These are phyloP conservation scores for Ostrea edulis DNA, from an alignment of 1,140 invertebrate species.

Conservation along the genomic window DNA sequence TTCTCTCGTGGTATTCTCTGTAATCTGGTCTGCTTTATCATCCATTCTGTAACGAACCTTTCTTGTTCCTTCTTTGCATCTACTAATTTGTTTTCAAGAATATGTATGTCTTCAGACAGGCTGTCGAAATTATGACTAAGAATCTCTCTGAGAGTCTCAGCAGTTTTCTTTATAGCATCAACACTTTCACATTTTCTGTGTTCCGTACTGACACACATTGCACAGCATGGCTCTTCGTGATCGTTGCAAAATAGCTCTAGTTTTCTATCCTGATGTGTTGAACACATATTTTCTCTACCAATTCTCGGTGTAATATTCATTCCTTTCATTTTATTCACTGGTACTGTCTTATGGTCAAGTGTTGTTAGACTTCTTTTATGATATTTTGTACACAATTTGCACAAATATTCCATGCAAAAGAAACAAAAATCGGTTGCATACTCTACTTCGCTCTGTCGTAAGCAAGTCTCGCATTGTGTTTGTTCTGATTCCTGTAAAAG, in stretches of 20 bases:
- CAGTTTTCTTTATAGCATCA: too few relatives aligned
- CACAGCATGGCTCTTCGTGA: background rate
- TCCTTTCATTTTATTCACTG: background rate
- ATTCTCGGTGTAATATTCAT: background rate
- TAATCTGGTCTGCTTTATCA: too few relatives aligned
- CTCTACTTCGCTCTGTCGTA: background rate
- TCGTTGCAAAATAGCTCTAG: background rate
- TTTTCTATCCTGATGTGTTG: background rate
- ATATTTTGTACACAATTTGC: background rate
- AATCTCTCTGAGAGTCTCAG: too few relatives aligned
- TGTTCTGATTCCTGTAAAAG: background rate
- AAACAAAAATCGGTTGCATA: background rate
- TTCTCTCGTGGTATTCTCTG: too few relatives aligned
- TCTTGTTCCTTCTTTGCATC: too few relatives aligned
- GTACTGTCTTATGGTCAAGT: background rate
- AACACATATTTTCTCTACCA: background rate
- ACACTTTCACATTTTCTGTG: too few relatives aligned
- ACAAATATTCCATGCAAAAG: background rate
- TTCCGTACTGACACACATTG: background rate
- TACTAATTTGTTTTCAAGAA: too few relatives aligned
- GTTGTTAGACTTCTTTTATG: background rate
- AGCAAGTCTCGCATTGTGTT: background rate
- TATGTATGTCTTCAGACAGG: too few relatives aligned
- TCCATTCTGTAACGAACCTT: too few relatives aligned
- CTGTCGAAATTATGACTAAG: too few relatives aligned